Evolutionary conservation across 92 coral and sea anemone genomes (phyloP).

Genomic region (Galaxea fascicularis): DNA sequence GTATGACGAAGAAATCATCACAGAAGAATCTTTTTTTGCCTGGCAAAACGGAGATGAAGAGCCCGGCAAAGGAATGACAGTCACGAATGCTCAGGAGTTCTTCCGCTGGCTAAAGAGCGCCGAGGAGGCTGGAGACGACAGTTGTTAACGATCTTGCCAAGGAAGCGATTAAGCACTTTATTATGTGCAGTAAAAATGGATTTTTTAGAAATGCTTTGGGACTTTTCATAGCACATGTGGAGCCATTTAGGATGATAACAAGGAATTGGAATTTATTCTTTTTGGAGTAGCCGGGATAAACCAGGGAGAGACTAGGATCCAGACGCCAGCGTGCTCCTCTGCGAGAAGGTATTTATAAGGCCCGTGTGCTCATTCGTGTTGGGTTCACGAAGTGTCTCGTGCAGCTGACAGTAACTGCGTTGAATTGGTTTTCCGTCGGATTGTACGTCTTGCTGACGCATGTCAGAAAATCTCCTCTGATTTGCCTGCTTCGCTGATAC

Average conservation of each 20-base stretch:
- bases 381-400: not conserved
- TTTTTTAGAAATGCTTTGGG: slow-evolving; percentile 18
- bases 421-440: not conserved
- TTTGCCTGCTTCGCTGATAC: slow-evolving; percentile 17
- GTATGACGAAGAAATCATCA: slow-evolving; percentile 82
- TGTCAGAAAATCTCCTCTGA: slow-evolving; percentile 3
- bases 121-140: not conserved
- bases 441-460: slow-evolving; percentile 12
- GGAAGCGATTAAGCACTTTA: not conserved
- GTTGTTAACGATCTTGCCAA: slow-evolving; percentile 23
- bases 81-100: slow-evolving; percentile 61
- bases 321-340: slow-evolving; percentile 19
- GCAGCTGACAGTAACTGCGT: not conserved
- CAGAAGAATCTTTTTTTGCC: slow-evolving; percentile 73
- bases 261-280: slow-evolving; percentile 18
- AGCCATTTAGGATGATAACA: not conserved
- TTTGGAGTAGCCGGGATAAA: not conserved
- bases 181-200: not conserved
- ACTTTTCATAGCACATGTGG: not conserved
- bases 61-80: slow-evolving; percentile 77
- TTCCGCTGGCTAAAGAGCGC: slow-evolving; percentile 84
- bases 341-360: slow-evolving; percentile 37
- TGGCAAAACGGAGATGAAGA: slow-evolving; percentile 73
- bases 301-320: not conserved
- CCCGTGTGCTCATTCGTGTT: not conserved